Base-by-base conservation (phyloP, 2,888 invertebrate genomes). In the Drosophila anomalata region DNA sequence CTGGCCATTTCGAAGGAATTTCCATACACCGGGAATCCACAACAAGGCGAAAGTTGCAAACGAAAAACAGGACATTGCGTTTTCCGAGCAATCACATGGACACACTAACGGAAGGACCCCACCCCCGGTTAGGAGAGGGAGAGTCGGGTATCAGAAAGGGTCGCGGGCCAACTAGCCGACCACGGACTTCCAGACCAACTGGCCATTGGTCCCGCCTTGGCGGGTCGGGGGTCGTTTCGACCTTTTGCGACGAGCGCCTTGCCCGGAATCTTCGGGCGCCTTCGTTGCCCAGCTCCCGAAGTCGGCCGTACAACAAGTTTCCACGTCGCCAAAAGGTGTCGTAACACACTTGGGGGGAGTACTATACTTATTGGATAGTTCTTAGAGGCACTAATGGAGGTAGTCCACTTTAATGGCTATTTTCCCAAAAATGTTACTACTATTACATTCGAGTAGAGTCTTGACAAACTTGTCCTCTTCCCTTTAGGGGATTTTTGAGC, bases 11-110 rank as follows among this genome's bases (percentile, higher is more conserved):
- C 69, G 12, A 65, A 24, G 68, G 44, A 50, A 72, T 75, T 81
- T 84, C 79, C 81, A 75, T 81, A 75, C 79, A 76, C 70, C 67
- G 74, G 60, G 69, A 75, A 75, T 67, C 73, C 46, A 53, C 39
- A 59, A 78, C 66, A 66, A 69, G 73, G 63, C 71, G 52, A 80
- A 62, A 77, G 71, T 76, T 84, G 79, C 81, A 87, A 87, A 84
- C 75, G 87, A 81, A 76, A 83, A 79, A 75, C 79, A 72, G 83
- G 85, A 77, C 84, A 84, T 78, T 86, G 76, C 77, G 79, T 81
- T 81, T 82, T 82, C 77, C 82, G 72, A 58, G 51, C 66, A 66
- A 42, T 55, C 61, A 51, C 72, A 54, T 53, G 22, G 55, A 41
- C 31, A 48, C 31, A 24, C 61, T 42, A 66, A 54, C 36, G 50